Conservation (phyloP, 2,797 vertebrate species). For the Crax fasciolata region DNA sequence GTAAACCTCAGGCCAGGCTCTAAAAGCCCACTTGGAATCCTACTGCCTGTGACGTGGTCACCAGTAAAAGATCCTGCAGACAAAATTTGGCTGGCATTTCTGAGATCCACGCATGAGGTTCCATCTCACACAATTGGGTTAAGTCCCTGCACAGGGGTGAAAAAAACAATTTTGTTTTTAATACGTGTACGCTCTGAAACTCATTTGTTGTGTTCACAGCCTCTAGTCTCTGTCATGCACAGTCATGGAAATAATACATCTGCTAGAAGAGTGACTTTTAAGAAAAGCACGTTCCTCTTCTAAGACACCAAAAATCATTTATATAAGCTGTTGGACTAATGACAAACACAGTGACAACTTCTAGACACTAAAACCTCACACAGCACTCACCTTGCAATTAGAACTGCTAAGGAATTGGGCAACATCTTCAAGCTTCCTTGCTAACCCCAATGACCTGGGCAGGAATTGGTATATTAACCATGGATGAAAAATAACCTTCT, state of each 20-base stretch:
- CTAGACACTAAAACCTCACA: neutral
- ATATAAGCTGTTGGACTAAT: neutral
- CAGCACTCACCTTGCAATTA: neutral
- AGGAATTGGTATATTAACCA: neutral
- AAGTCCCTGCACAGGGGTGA: neutral
- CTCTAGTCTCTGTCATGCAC: neutral
- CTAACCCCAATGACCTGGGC: accelerated
- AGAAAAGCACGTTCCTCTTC: neutral
- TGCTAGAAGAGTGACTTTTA: neutral
- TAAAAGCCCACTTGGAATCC: neutral
- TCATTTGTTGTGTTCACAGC: neutral
- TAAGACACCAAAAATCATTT: neutral
- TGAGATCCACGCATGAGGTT: neutral
- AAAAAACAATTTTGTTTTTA: neutral
- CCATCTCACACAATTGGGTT: neutral
- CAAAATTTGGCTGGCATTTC: neutral
- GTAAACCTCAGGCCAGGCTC: neutral
- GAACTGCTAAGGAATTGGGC: neutral
- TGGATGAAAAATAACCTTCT: neutral
- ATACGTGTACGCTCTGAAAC: neutral
- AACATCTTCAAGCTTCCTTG: neutral
- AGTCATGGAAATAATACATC: neutral
- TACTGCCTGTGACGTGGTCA: neutral
- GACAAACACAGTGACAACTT: neutral
- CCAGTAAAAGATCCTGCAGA: neutral